Evolutionary conservation across 2,797 vertebrate species (phyloP).

Genomic region (Sebastes dallii): DNA sequence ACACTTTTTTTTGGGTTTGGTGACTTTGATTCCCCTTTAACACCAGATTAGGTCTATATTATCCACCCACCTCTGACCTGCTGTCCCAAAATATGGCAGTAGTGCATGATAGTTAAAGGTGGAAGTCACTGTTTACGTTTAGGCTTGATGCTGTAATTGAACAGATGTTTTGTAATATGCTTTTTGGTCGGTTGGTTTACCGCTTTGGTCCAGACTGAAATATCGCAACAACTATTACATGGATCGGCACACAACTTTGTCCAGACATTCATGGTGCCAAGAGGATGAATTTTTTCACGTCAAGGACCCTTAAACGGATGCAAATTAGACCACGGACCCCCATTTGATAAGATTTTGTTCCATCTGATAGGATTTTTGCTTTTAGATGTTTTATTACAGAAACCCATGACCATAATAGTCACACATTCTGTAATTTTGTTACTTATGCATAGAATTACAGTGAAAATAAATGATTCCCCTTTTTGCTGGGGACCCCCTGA

Average conservation of each 20-base stretch:
- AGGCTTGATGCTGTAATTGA: not conserved
- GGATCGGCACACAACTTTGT: not conserved
- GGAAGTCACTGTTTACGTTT: not conserved
- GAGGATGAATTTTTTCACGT: not conserved
- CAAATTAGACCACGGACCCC: too few relatives aligned
- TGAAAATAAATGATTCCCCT: not conserved
- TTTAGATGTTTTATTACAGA: too few relatives aligned
- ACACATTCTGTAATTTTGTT: too few relatives aligned
- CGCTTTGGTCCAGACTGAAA: not conserved
- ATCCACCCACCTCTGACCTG: not conserved
- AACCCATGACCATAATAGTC: too few relatives aligned
- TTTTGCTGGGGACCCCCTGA: not conserved
- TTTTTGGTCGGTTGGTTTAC: not conserved
- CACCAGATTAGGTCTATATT: slow-evolving; percentile 1
- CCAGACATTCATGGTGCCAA: not conserved
- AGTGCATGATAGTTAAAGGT: not conserved
- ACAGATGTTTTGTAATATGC: not conserved
- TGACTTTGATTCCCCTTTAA: slow-evolving; percentile 2
- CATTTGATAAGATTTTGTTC: too few relatives aligned
- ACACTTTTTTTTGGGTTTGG: slow-evolving; percentile 8
- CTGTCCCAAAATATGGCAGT: not conserved
- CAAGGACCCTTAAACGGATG: too few relatives aligned
- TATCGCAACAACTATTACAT: not conserved
- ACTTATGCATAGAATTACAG: too few relatives aligned
- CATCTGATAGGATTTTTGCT: too few relatives aligned